These are phyloP conservation scores for Xiphydria camelus DNA, from an alignment of 2,888 invertebrate genomes.

Conservation along the genomic window DNA sequence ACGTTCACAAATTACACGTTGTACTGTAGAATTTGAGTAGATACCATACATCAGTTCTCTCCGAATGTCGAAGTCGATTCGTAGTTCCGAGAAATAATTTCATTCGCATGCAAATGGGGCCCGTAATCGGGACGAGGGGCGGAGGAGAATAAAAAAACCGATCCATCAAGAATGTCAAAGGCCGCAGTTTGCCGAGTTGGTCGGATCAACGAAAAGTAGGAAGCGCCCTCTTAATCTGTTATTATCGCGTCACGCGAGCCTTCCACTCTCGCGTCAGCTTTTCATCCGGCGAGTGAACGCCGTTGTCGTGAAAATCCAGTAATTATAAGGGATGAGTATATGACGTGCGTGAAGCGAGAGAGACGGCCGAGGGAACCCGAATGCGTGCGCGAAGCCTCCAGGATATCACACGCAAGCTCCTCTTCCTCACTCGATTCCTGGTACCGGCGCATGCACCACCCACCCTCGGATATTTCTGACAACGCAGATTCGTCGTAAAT, in stretches of 20 bases:
- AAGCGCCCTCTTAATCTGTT: conserved; percentile 29
- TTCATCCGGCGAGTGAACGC: conserved; percentile 13
- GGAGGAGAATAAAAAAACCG: too few species aligned
- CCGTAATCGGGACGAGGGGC: too few species aligned
- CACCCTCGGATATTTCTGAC: too few species aligned
- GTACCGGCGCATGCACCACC: too few species aligned
- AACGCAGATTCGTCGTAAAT: too few species aligned
- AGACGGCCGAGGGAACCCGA: conserved; percentile 1
- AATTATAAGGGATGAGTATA: conserved; percentile 30
- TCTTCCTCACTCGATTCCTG: too few species aligned
- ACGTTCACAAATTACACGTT: too few species aligned
- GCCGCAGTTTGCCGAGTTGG: conserved; percentile 2
- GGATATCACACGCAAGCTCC: conserved; percentile 1
- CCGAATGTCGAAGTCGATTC: too few species aligned
- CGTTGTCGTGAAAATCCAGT: conserved; percentile 36
- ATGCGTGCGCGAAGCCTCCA: conserved; percentile 10
- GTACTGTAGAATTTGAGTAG: too few species aligned
- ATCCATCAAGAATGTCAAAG: conserved; percentile 12
- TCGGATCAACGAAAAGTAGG: neutral
- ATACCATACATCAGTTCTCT: too few species aligned
- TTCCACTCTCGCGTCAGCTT: conserved; percentile 27
- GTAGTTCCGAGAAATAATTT: conserved; percentile 19
- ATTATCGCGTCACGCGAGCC: conserved; percentile 36
- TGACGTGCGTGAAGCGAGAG: conserved; percentile 14
- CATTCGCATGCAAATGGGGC: conserved; percentile 14